Conservation (phyloP, 2,113 vertebrate species). For the Syrmaticus mikado region DNA sequence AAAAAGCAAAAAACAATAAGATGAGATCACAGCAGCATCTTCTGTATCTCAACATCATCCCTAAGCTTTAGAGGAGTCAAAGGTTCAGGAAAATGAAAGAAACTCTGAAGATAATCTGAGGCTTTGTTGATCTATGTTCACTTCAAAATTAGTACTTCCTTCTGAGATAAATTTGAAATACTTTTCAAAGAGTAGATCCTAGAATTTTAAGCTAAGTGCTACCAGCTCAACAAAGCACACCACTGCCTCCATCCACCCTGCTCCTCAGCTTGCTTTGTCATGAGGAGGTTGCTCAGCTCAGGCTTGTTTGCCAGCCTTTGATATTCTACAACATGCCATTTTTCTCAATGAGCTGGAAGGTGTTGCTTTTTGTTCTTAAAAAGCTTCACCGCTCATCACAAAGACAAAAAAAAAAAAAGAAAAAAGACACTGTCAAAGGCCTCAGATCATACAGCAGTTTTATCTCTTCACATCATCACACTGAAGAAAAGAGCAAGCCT, state of each 20-base stretch:
- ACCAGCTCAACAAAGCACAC: not conserved
- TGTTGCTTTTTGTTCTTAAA: slow-evolving; percentile 33
- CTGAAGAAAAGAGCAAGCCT: not conserved
- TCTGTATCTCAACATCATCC: not conserved
- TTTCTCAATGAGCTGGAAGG: not conserved
- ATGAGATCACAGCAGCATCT: not conserved
- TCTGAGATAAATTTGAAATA: not conserved
- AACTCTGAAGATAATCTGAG: not conserved
- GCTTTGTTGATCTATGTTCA: not conserved
- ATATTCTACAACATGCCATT: slow-evolving; percentile 1
- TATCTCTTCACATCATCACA: slow-evolving; percentile 36
- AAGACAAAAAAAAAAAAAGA: not conserved
- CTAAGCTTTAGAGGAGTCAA: not conserved
- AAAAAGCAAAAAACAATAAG: not conserved
- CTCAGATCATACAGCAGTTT: slow-evolving; percentile 36
- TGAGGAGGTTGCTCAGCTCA: not conserved
- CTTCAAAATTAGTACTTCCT: not conserved
- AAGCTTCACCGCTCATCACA: not conserved
- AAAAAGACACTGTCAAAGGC: not conserved
- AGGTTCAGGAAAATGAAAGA: not conserved
- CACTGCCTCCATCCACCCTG: not conserved
- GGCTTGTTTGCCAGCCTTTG: not conserved
- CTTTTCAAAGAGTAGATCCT: not conserved
- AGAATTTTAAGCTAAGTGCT: not conserved
- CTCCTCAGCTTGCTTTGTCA: not conserved